phyloP scores from a whole-genome alignment of 2,797 vertebrate genomes.

The Ibycter americanus region DNA sequence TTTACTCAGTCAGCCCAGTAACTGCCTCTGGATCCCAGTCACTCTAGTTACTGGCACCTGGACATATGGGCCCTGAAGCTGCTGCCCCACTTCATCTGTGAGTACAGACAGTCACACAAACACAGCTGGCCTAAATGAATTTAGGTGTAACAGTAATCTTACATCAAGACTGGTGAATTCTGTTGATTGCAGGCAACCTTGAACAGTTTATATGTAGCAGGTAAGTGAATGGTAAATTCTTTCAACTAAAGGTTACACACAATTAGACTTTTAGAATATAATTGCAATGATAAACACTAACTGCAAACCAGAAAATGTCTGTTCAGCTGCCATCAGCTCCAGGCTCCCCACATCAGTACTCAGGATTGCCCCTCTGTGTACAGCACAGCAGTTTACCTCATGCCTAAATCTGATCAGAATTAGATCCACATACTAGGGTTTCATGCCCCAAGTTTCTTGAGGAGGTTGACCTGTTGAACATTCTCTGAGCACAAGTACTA shows the following conservation, averaged over 20 bases:
- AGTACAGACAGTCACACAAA: background rate
- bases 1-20: background rate
- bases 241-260: background rate
- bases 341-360: background rate
- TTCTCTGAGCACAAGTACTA: background rate
- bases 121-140: background rate
- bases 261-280: background rate
- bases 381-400: background rate
- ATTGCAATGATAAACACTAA: background rate
- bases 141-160: background rate
- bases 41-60: background rate
- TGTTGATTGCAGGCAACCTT: background rate
- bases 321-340: background rate
- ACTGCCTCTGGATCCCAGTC: background rate
- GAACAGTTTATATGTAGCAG: background rate
- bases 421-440: background rate
- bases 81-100: background rate
- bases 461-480: background rate
- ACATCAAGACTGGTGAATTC: background rate
- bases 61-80: background rate
- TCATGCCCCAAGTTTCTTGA: background rate
- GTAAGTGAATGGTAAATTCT: background rate
- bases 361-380: background rate
- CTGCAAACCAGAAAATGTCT: background rate
- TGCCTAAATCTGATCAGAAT: background rate